Base-by-base conservation (phyloP, 1,140 invertebrate species). In the Macrosteles quadrilineatus region DNA sequence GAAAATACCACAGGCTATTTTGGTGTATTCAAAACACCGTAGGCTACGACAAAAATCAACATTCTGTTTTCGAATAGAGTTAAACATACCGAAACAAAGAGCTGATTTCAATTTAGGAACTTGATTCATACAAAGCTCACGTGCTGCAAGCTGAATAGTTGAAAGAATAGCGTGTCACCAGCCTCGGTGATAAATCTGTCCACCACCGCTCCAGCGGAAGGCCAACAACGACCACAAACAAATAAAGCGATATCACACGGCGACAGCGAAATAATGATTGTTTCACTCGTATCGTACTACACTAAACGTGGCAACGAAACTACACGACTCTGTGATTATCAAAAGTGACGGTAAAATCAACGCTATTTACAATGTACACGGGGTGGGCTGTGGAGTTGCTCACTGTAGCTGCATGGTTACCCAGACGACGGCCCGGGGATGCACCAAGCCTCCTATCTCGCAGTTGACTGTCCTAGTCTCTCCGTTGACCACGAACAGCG, bases 381-480 rank as follows among this genome's bases (percentile, higher is more conserved):
- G 59, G 31, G 31, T n/a, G n/a, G 31, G 14, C n/a, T n/a, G n/a
- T n/a, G 17, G 14, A 3, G 19, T 9, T 29, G 30, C 27, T 69
- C 59, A 77, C 65, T 77, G 76, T 0, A 77, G 73, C 47, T 75
- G 75, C 74, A 76, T 78, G 27, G 84, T 85, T 29, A 89, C 87
- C 89, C 89, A 91, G 11, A 90, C 87, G 43, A 90, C 81, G 27
- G 86, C 82, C 68, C 85, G 83, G 4, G 89, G 89, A 78, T 88
- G 87, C 12, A 85, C 81, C 11, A 90, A 81, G 45, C 86, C 87
- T 30, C 88, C 88, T 62, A 91, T 90, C 79, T 92, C 89, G 81
- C 91, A 93, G 78, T 92, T 91, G 62, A 92, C 88, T 17, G 89
- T 90, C 74, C 88, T 82, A 32, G 87, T 87, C 74, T 89, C 85